phyloP scores from a whole-genome alignment of 1,140 invertebrate species.

The Brachionus angularis region DNA sequence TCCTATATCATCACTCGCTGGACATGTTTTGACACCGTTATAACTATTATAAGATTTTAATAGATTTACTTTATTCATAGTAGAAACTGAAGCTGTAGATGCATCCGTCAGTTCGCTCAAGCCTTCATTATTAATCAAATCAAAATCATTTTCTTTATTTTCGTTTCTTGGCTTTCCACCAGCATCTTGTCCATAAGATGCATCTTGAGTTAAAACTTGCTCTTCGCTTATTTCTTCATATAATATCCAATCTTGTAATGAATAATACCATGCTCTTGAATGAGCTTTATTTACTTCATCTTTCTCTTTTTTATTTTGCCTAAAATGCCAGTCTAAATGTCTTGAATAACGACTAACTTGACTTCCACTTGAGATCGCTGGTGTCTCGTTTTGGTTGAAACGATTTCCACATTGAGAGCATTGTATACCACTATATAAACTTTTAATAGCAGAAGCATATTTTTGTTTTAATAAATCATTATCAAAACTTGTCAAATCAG shows the following conservation, averaged over 20 bases:
- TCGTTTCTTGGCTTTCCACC: not conserved
- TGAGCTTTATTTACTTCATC: constrained; percentile 13
- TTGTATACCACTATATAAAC: constrained; percentile 31
- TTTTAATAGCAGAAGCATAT: constrained; percentile 21
- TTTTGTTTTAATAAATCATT: constrained; percentile 44
- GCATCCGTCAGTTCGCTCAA: no score
- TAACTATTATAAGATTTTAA: not conserved
- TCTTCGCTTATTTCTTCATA: constrained; percentile 43
- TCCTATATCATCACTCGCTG: constrained; percentile 33
- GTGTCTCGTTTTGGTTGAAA: constrained; percentile 7
- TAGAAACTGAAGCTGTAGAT: not conserved
- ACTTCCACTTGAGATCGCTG: not conserved
- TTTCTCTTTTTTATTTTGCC: constrained; percentile 41
- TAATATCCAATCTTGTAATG: constrained; percentile 28
- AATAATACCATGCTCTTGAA: constrained; percentile 29
- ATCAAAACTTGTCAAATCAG: constrained; percentile 40
- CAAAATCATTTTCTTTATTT: not conserved
- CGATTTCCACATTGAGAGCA: constrained; percentile 38
- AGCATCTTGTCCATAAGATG: not conserved
- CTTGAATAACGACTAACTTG: constrained; percentile 4
- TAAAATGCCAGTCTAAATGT: constrained; percentile 44
- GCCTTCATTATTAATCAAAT: no score
- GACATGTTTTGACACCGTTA: not conserved
- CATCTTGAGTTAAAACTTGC: not conserved
- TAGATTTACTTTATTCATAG: no score